A percentile compares a stretch with the other conserved stretches of the same genome.
These are phyloP conservation scores for Gorsachius magnificus DNA, from an alignment of 2,797 vertebrate species.

Conservation along the genomic window DNA sequence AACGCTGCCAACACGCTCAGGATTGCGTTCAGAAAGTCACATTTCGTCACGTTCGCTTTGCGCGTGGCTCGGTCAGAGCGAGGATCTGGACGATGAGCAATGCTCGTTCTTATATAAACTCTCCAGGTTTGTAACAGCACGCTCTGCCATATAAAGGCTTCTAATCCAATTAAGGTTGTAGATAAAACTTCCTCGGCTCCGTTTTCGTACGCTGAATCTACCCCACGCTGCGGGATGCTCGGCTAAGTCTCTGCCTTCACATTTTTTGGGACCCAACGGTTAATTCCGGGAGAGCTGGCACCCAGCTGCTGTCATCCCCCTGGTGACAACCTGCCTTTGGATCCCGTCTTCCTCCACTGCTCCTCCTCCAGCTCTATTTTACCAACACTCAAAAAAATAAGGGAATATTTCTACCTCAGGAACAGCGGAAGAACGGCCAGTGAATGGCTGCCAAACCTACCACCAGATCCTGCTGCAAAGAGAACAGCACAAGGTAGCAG, in stretches of 20 bases:
- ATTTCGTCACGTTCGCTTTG: neutral
- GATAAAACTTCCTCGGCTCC: neutral
- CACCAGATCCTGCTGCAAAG: neutral
- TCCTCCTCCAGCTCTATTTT: neutral
- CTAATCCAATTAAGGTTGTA: neutral
- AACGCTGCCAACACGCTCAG: neutral
- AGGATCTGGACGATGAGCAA: neutral
- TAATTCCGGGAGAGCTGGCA: neutral
- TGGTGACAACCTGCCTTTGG: neutral
- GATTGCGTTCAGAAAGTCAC: neutral
- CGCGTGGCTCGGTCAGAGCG: neutral
- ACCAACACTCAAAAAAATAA: neutral
- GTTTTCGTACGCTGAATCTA: no score
- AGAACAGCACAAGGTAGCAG: neutral
- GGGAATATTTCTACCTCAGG: neutral
- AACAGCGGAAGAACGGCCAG: fast-evolving
- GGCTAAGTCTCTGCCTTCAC: neutral
- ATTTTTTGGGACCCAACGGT: fast-evolving
- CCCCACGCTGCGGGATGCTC: fast-evolving
- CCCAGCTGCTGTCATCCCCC: neutral
- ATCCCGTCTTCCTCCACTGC: neutral
- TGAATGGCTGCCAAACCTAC: neutral
- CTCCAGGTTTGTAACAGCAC: neutral
- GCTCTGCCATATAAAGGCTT: neutral
- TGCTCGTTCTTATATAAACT: neutral